These are phyloP conservation scores for Urophycis tenuis DNA, from an alignment of 2,797 vertebrate species.

Conservation along the genomic window DNA sequence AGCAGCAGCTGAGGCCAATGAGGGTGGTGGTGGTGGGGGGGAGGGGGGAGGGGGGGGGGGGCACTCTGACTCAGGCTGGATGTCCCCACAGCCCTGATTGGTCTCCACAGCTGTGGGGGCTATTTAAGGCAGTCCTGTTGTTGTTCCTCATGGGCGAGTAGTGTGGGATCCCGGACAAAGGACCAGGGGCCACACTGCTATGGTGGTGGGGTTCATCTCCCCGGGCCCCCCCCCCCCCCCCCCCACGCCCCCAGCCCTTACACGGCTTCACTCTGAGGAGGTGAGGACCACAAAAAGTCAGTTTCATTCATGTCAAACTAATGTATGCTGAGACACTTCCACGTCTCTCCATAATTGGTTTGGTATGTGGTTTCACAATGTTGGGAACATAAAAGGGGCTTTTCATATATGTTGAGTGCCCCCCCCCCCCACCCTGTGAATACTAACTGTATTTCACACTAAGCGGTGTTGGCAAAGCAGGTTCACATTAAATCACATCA, in stretches of 20 bases:
- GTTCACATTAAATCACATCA: too few relatives aligned
- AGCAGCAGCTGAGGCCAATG: slow-evolving; percentile 49
- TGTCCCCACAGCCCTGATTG: slow-evolving; percentile 63
- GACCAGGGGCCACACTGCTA: slow-evolving; percentile 18
- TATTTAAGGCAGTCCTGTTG: slow-evolving; percentile 67
- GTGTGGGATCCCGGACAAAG: slow-evolving; percentile 36
- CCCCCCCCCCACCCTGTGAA: background rate
- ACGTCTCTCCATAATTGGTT: background rate
- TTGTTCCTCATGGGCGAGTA: slow-evolving; percentile 47
- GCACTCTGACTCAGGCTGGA: slow-evolving; percentile 55
- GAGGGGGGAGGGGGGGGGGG: slow-evolving; percentile 16
- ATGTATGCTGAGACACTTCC: background rate
- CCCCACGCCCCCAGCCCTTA: background rate
- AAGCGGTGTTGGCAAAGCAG: slow-evolving; percentile 6
- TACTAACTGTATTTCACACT: background rate
- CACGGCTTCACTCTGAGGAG: background rate
- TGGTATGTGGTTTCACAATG: background rate
- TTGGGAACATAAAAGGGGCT: background rate
- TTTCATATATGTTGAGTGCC: background rate
- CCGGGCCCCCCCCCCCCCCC: background rate
- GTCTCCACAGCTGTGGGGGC: slow-evolving; percentile 67
- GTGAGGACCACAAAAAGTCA: background rate
- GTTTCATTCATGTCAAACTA: background rate
- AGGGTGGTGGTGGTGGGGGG: slow-evolving; percentile 5
- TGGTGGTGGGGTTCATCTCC: slow-evolving; percentile 28